Base-by-base conservation (phyloP, 1,140 invertebrate species). In the Lepidotrigona ventralis region DNA sequence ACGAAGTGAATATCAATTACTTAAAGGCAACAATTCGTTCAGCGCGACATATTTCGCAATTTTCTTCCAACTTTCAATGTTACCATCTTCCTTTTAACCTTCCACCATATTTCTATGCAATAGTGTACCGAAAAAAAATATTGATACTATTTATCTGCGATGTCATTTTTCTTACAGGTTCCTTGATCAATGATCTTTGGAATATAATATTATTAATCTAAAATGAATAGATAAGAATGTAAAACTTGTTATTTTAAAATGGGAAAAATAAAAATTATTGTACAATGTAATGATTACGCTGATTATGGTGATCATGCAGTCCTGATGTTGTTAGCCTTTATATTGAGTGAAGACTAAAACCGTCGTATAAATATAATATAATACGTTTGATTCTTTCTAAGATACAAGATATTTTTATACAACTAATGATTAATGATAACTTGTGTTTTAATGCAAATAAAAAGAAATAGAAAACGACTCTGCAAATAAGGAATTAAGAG, bases 1-100 rank as follows among this genome's bases (percentile, higher is more conserved):
- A 77, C 46, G 33, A 76, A n/a, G 69, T 14, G 54, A 58, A 58
- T 58, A 77, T 19, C 15, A 77, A 76, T 63, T 14, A 68, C 72
- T 33, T 23, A 12, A 23, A 15, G 23, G 54, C 19, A 69, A 53
- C 19, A 21, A 51, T 39, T n/a, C n/a, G 15, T 23, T 17, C 54
- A 21, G 4, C n/a, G 1, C 6, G 71, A 66, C 19, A 46, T 17
- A 21, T 74, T 63, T 46, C 54, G 21, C 60, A 68, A 76, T 33
- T 68, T 46, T 46, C 39, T 46, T 46, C 39, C 39, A 46, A 51
- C 26, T 75, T 81, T 80, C 51, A n/a, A 29, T 26, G 54, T n/a
- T 33, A n/a, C 21, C 39, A 75, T 73, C 29, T 33, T 63, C 29
- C 46, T 26, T 29, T 54, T 39, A 33, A 33, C 33, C 33, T 33